These are phyloP conservation scores for Habrosyne pyritoides DNA, from an alignment of 2,888 invertebrate genomes.

Conservation along the genomic window DNA sequence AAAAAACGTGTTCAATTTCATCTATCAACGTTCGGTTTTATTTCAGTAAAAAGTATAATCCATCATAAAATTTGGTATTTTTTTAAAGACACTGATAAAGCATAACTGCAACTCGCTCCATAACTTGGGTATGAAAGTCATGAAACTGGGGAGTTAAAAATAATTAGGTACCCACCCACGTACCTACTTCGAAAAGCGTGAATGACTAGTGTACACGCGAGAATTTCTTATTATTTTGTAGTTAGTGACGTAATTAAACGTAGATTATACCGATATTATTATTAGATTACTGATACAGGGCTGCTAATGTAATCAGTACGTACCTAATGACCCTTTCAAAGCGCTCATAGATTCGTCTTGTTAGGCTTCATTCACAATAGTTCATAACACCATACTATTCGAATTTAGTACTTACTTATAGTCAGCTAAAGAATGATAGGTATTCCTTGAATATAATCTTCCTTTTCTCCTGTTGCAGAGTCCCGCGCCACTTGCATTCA, in stretches of 20 bases:
- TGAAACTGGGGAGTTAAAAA: conserved; percentile 64
- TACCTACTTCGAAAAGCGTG: conserved; percentile 56
- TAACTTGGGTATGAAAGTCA: conserved; percentile 52
- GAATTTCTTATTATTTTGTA: conserved; percentile 74
- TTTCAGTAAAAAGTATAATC: background rate
- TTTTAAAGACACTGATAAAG: background rate
- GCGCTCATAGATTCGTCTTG: background rate
- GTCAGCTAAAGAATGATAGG: too few species aligned
- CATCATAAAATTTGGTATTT: background rate
- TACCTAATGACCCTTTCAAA: background rate
- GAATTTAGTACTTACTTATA: too few species aligned
- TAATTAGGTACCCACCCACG: conserved; percentile 57
- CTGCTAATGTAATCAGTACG: conserved; percentile 9
- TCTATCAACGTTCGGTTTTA: too few species aligned
- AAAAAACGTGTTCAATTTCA: too few species aligned
- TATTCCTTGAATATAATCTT: too few species aligned
- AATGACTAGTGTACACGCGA: conserved; percentile 71
- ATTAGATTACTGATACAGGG: conserved; percentile 49
- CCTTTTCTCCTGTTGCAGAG: too few species aligned
- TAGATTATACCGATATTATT: conserved; percentile 62
- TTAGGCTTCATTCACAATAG: background rate
- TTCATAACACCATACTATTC: background rate
- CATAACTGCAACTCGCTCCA: conserved; percentile 11
- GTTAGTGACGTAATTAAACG: conserved; percentile 72
- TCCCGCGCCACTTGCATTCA: too few species aligned